These are phyloP conservation scores for Drosophila kohkoa DNA, from an alignment of 1,140 invertebrate genomes.

Conservation along the genomic window DNA sequence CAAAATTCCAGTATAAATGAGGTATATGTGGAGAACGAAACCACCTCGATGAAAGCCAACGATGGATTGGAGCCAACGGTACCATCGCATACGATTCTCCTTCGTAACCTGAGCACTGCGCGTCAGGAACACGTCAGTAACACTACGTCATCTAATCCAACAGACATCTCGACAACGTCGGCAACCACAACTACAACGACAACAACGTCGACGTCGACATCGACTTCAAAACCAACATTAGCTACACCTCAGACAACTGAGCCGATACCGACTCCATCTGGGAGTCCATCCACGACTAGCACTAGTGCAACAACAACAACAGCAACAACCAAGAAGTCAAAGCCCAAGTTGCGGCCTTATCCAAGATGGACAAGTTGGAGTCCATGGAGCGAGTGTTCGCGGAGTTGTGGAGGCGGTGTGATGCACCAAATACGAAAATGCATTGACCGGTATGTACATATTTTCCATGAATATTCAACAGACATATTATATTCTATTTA, in stretches of 20 bases:
- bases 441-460: slow-evolving; percentile 68
- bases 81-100: background rate
- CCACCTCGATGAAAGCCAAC: slow-evolving; percentile 20
- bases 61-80: slow-evolving; percentile 19
- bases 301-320: slow-evolving; percentile 42
- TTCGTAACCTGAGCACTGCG: slow-evolving; percentile 8
- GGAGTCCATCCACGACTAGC: slow-evolving; percentile 45
- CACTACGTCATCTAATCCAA: background rate
- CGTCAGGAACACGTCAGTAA: slow-evolving; percentile 10
- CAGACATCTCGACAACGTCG: background rate
- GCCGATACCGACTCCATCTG: slow-evolving; percentile 17
- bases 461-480: background rate
- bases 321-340: slow-evolving; percentile 45
- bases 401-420: slow-evolving; percentile 94
- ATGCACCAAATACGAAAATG: slow-evolving; percentile 87
- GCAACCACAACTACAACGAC: slow-evolving; percentile 16
- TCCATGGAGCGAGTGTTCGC: slow-evolving; percentile 90
- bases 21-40: slow-evolving; percentile 75
- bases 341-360: slow-evolving; percentile 60
- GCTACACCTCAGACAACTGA: background rate
- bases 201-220: slow-evolving; percentile 32
- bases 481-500: background rate
- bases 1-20: slow-evolving; percentile 64
- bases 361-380: slow-evolving; percentile 91
- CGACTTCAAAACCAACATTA: slow-evolving; percentile 25